phyloP scores from a whole-genome alignment of 2,113 vertebrate genomes.

The Odontophorus gujanensis region DNA sequence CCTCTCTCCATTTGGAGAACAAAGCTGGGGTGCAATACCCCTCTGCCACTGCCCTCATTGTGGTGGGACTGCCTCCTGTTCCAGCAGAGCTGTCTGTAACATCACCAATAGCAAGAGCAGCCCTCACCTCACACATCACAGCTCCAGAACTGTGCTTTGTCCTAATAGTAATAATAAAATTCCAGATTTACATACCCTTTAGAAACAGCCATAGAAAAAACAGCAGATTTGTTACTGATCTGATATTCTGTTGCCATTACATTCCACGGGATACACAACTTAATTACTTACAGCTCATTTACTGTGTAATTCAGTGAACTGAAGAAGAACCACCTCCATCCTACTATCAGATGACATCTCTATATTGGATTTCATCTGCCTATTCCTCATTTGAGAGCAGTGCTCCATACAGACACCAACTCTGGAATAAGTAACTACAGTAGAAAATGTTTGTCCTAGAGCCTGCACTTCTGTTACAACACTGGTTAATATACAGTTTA shows the following conservation, averaged over 20 bases:
- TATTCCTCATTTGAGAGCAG: background rate
- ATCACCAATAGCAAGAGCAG: background rate
- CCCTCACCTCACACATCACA: background rate
- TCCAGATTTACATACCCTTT: background rate
- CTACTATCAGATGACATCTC: background rate
- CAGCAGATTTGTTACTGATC: background rate
- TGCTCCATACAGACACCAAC: background rate
- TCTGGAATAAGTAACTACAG: background rate
- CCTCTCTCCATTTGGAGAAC: background rate
- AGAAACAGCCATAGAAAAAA: background rate
- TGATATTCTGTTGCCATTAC: background rate
- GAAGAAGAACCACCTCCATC: background rate
- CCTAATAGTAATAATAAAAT: background rate
- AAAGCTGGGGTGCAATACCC: rapidly evolving
- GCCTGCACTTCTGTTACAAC: background rate
- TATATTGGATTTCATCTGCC: background rate
- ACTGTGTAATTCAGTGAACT: background rate
- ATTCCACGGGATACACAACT: background rate
- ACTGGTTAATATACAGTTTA: background rate
- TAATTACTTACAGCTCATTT: background rate
- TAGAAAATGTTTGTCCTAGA: background rate
- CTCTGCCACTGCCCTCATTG: background rate
- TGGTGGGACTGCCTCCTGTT: background rate
- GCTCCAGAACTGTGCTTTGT: background rate
- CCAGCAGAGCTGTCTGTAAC: background rate